Evolutionary conservation across 2,888 invertebrate species (phyloP).

Genomic region (Minunthozetes semirufus): DNA sequence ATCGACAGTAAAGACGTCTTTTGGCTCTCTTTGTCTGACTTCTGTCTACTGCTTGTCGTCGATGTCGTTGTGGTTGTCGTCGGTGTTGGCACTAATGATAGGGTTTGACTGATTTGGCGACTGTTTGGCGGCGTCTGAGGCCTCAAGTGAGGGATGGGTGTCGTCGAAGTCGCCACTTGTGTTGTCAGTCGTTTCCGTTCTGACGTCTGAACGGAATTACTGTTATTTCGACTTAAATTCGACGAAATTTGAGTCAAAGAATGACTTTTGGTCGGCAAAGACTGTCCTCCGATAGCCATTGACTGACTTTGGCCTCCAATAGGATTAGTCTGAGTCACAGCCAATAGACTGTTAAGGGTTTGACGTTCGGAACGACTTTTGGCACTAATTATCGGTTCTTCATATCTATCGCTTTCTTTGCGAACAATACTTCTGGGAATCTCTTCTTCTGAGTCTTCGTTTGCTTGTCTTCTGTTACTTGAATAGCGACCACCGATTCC

Average conservation of each 20-base stretch:
- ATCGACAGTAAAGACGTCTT: constrained; percentile 53
- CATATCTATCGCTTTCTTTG: not conserved
- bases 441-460: not conserved
- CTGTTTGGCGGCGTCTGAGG: constrained; percentile 23
- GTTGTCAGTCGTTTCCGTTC: constrained; percentile 3
- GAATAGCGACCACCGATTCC: not conserved
- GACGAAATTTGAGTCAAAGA: constrained; percentile 22
- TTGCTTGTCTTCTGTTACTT: not conserved
- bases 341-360: not conserved
- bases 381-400: no score
- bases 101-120: not conserved
- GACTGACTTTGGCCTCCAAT: not conserved
- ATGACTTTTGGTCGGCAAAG: constrained; percentile 22
- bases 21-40: no score
- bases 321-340: not conserved
- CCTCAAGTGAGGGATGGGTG: not conserved
- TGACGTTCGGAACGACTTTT: not conserved
- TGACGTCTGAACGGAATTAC: not conserved
- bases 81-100: not conserved
- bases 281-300: not conserved
- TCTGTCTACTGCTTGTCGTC: not conserved
- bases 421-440: not conserved
- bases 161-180: constrained; percentile 1
- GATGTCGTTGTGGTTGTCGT: not conserved
- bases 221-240: not conserved